A percentile compares a stretch with the other conserved stretches of the same genome.
phyloP scores from a whole-genome alignment of 2,113 vertebrate species.

The Tupaia tana region DNA sequence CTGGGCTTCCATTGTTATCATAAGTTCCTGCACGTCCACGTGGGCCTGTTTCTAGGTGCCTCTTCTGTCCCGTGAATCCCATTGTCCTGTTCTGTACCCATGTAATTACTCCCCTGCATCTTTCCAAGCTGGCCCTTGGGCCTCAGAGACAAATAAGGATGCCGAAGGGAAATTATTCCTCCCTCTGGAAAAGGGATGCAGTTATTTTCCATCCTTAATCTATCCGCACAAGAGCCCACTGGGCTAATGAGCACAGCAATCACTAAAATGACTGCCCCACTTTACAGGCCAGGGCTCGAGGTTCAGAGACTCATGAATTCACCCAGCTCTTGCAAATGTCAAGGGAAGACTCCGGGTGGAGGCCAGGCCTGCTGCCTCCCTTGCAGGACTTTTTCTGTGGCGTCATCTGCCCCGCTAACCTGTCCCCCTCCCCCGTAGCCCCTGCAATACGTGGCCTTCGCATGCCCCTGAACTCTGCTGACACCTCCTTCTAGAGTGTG shows the following conservation, averaged over 20 bases:
- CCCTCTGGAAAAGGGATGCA: neutral
- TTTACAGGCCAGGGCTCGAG: fast-evolving
- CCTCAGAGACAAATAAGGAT: neutral
- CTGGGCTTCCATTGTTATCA: neutral
- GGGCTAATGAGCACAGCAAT: neutral
- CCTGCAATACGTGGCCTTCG: fast-evolving
- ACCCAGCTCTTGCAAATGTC: neutral
- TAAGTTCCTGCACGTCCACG: neutral
- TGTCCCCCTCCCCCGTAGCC: fast-evolving
- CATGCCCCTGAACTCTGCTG: fast-evolving
- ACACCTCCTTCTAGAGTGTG: neutral
- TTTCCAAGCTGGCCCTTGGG: neutral
- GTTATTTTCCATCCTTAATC: neutral
- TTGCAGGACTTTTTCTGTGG: neutral
- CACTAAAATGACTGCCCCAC: neutral
- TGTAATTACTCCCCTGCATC: neutral
- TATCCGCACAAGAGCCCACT: neutral
- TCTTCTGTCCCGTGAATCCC: neutral
- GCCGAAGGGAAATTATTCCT: neutral
- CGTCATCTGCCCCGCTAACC: fast-evolving
- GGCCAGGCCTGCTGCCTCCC: too few species aligned
- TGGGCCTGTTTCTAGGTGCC: neutral
- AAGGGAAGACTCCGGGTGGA: neutral
- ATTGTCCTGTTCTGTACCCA: neutral
- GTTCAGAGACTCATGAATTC: neutral